phyloP scores from a whole-genome alignment of 2,113 vertebrate genomes.

The Pagrus major region DNA sequence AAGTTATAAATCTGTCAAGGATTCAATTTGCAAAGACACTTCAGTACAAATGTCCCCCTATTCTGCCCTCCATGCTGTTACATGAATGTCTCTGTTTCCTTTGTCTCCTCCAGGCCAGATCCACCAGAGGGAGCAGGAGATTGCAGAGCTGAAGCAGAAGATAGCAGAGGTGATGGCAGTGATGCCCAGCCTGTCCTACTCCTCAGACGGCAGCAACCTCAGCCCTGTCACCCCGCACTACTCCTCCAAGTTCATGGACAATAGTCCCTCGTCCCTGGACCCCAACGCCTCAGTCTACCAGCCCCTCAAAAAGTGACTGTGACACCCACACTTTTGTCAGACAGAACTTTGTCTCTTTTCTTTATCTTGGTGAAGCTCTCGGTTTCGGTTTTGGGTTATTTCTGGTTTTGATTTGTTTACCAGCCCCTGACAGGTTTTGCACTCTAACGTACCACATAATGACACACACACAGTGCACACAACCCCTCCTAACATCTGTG shows the following conservation, averaged over 20 bases:
- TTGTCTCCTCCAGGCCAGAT: slow-evolving; percentile 89
- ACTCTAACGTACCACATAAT: slow-evolving; percentile 44
- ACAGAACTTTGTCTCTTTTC: slow-evolving; percentile 46
- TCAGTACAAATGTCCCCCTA: neutral
- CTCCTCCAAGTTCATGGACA: slow-evolving; percentile 99
- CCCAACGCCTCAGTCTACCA: slow-evolving; percentile 99
- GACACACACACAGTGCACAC: slow-evolving; percentile 38
- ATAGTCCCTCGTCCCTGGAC: slow-evolving; percentile 96
- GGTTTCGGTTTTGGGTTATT: slow-evolving; percentile 25
- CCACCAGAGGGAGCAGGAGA: slow-evolving; percentile 98
- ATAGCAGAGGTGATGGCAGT: slow-evolving; percentile 99
- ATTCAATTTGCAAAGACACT: neutral
- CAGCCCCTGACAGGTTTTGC: slow-evolving; percentile 62
- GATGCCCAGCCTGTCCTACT: slow-evolving; percentile 98
- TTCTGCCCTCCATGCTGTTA: neutral
- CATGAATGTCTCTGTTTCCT: neutral
- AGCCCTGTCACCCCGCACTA: slow-evolving; percentile 95
- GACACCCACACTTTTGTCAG: slow-evolving; percentile 34
- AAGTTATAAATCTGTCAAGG: neutral
- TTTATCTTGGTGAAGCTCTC: slow-evolving; percentile 35
- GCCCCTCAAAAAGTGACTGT: slow-evolving; percentile 94
- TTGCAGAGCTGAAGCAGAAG: slow-evolving; percentile 99
- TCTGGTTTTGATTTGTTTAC: slow-evolving; percentile 54
- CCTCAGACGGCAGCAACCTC: slow-evolving; percentile 91
- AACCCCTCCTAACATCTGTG: slow-evolving; percentile 35